Evolutionary conservation across 2,888 invertebrate species (phyloP), one percentile per base, ranked within the genome.

Genomic region (Lasiommata megera): DNA sequence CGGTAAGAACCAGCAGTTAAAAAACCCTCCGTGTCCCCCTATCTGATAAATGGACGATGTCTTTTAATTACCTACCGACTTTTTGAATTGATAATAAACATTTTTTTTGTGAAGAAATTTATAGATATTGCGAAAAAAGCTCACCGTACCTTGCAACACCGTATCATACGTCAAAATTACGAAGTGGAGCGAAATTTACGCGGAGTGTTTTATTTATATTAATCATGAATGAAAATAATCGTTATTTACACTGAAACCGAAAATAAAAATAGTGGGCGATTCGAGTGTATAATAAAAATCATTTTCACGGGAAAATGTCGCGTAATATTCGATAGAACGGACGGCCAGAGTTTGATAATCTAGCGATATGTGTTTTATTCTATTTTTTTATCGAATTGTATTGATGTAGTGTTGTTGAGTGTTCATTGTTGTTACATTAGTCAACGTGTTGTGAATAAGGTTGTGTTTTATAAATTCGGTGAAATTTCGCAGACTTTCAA

Each of bases 171-270:
- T 88, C 89, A 87, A 82, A 81, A 76, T 67, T 71, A 70, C 67
- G 72, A 80, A 83, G 76, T 77, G 80, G 82, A 84, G 84, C 84
- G 84, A 88, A 84, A 84, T 79, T 74, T 78, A 74, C 76, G 74
- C 71, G 68, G 72, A 69, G 63, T 62, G 69, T 67, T 34, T 61
- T 71, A 77, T 79, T 80, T 80, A 61, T 68, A 67, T 68, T 63
- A 76, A 81, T 88, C 74, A 86, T 88, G 88, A 88, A 88, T 88
- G 87, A 86, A 88, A 84, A 76, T 67, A 73, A 64, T 60, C 62
- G 50, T 63, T 69, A 66, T 71, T 74, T 60, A 68, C 71, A 68
- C 58, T 69, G 66, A 74, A 73, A 58, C 48, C 34, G 58, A 63
- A 37, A 23, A 28, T 23, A 37, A 5, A 29, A 29, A 54, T 47